Conservation (phyloP, 92 coral and sea anemone genomes). For the Virgularia gustaviana region DNA sequence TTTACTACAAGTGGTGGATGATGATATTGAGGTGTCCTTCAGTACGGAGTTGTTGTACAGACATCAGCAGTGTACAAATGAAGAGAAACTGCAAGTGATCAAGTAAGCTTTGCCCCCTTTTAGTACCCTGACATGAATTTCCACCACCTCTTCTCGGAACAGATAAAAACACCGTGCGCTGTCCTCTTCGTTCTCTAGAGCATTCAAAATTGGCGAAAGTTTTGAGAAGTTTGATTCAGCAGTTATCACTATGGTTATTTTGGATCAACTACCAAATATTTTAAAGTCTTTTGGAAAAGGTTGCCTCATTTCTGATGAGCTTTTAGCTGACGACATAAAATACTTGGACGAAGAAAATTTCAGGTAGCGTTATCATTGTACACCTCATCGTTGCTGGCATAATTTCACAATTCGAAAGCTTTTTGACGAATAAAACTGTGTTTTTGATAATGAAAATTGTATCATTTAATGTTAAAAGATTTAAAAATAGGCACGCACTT, state of each 20-base stretch:
- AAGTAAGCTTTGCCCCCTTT: too few species aligned
- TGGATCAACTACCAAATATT: slow-evolving; percentile 68
- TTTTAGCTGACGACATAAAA: slow-evolving; percentile 36
- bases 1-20: slow-evolving; percentile 65
- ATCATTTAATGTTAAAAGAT: slow-evolving; percentile 48
- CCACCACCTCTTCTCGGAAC: too few species aligned
- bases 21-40: slow-evolving; percentile 76
- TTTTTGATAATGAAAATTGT: not conserved
- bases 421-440: not conserved
- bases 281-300: slow-evolving; percentile 51
- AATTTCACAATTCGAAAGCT: slow-evolving; percentile 8
- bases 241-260: slow-evolving; percentile 66
- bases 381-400: not conserved
- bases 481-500: too few species aligned
- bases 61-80: slow-evolving; percentile 57
- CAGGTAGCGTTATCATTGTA: slow-evolving; percentile 47
- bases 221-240: slow-evolving; percentile 76
- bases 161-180: too few species aligned
- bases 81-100: slow-evolving; percentile 61
- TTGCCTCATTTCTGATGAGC: slow-evolving; percentile 57
- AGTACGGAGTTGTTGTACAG: slow-evolving; percentile 75
- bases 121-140: too few species aligned
- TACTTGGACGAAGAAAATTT: slow-evolving; percentile 45
- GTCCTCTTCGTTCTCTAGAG: too few species aligned
- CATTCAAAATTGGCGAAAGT: slow-evolving; percentile 47